Percentiles rank a stretch among this genome's conserved stretches.
Evolutionary conservation across 1,140 invertebrate genomes (phyloP).

Genomic region (Trissolcus basalis): DNA sequence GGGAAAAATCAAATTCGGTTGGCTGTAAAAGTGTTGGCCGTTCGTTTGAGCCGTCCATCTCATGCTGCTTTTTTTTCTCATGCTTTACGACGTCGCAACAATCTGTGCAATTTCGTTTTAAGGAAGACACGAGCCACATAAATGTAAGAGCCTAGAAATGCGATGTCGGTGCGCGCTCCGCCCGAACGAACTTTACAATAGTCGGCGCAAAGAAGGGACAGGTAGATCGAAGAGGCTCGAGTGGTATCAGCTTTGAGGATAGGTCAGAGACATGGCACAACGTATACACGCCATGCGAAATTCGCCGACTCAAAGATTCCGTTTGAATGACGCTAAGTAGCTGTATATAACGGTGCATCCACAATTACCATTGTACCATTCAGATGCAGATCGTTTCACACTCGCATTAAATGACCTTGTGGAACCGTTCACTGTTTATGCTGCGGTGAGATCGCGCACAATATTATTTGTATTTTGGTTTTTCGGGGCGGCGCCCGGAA

Average conservation of each 20-base stretch:
- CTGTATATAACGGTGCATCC: slow-evolving; percentile 73
- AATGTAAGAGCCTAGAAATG: slow-evolving; percentile 3
- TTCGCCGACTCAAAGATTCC: neutral
- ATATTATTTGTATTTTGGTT: slow-evolving; percentile 76
- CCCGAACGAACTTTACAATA: slow-evolving; percentile 21
- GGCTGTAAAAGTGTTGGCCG: neutral
- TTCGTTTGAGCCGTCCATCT: slow-evolving; percentile 14
- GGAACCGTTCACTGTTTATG: slow-evolving; percentile 27
- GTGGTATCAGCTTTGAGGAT: slow-evolving; percentile 59
- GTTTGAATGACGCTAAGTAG: slow-evolving; percentile 18
- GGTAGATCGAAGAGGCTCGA: slow-evolving; percentile 62
- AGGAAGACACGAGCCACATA: slow-evolving; percentile 37
- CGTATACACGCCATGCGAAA: slow-evolving; percentile 5
- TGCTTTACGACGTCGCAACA: slow-evolving; percentile 25
- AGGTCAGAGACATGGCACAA: slow-evolving; percentile 18
- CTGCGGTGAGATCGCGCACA: slow-evolving; percentile 52
- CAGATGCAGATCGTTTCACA: slow-evolving; percentile 73
- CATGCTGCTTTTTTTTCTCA: slow-evolving; percentile 29
- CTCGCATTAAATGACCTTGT: slow-evolving; percentile 62
- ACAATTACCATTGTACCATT: slow-evolving; percentile 72
- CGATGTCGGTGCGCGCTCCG: slow-evolving; percentile 2
- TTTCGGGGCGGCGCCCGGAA: slow-evolving; percentile 71
- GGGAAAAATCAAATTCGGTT: slow-evolving; percentile 10
- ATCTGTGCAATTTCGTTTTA: slow-evolving; percentile 42
- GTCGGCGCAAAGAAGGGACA: slow-evolving; percentile 33